Evolutionary conservation across 1,140 invertebrate species (phyloP).

Genomic region (Hyles vespertilio): DNA sequence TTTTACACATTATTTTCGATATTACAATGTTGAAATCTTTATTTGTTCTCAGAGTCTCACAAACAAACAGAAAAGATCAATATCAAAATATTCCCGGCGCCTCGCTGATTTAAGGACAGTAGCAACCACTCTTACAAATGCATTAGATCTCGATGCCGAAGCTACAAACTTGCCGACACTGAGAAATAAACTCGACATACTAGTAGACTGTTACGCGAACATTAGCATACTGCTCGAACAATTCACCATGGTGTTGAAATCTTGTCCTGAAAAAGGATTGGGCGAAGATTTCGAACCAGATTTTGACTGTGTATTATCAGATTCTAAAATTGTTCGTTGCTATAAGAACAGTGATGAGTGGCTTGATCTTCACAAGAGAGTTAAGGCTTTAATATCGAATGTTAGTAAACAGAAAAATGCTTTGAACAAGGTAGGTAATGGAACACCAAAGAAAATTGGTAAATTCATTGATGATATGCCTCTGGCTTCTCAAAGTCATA

Average conservation of each 20-base stretch:
- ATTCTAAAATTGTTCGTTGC: conserved; percentile 69
- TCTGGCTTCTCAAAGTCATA: conserved; percentile 52
- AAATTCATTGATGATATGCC: conserved; percentile 27
- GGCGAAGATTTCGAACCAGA: conserved; percentile 38
- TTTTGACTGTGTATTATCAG: conserved; percentile 52
- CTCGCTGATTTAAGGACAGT: conserved; percentile 69
- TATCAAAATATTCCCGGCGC: conserved; percentile 68
- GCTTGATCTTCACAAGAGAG: conserved; percentile 57
- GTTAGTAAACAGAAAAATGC: conserved; percentile 63
- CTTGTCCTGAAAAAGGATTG: conserved; percentile 75
- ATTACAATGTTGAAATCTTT: background rate
- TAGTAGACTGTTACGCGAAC: conserved; percentile 73
- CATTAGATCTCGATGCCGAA: conserved; percentile 52
- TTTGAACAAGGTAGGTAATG: conserved; percentile 54
- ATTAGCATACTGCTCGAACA: conserved; percentile 77
- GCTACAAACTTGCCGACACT: conserved; percentile 43
- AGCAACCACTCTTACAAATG: conserved; percentile 57
- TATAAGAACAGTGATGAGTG: conserved; percentile 74
- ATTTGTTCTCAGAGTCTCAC: conserved; percentile 61
- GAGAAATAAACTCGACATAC: conserved; percentile 36
- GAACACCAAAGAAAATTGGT: conserved; percentile 43
- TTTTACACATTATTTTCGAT: background rate
- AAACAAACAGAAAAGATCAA: conserved; percentile 72
- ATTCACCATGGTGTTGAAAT: conserved; percentile 76
- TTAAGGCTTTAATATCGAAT: conserved; percentile 59